phyloP scores from a whole-genome alignment of 1,140 invertebrate species.

The Dolichoris vasculosae region DNA sequence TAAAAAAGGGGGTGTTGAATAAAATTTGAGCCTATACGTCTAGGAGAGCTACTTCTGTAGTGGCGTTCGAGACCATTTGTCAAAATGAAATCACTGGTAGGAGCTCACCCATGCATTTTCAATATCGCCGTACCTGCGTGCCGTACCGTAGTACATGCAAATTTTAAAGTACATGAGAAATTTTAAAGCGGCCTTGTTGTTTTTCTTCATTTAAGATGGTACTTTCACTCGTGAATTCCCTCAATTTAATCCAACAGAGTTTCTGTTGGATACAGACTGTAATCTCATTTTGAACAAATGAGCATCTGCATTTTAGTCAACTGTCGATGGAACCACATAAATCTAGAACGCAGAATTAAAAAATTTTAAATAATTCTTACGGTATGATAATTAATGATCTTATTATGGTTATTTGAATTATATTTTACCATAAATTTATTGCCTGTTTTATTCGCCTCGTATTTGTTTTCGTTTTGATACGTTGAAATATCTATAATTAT shows the following conservation, averaged over 20 bases:
- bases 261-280: background rate
- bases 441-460: background rate
- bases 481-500: background rate
- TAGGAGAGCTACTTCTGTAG: too few species aligned
- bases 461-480: background rate
- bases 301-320: too few species aligned
- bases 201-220: background rate
- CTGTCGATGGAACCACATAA: background rate
- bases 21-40: too few species aligned
- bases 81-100: too few species aligned
- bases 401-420: background rate
- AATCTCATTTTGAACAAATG: background rate
- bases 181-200: background rate
- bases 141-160: too few species aligned
- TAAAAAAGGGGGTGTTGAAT: too few species aligned
- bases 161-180: too few species aligned
- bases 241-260: too few species aligned
- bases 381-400: background rate
- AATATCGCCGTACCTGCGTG: too few species aligned
- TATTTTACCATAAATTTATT: background rate
- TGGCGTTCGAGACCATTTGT: too few species aligned
- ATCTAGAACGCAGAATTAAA: background rate
- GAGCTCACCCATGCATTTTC: too few species aligned
- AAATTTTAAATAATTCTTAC: background rate
- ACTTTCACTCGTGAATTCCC: background rate